phyloP scores from a whole-genome alignment of 2,797 vertebrate genomes.

The Fringilla coelebs region DNA sequence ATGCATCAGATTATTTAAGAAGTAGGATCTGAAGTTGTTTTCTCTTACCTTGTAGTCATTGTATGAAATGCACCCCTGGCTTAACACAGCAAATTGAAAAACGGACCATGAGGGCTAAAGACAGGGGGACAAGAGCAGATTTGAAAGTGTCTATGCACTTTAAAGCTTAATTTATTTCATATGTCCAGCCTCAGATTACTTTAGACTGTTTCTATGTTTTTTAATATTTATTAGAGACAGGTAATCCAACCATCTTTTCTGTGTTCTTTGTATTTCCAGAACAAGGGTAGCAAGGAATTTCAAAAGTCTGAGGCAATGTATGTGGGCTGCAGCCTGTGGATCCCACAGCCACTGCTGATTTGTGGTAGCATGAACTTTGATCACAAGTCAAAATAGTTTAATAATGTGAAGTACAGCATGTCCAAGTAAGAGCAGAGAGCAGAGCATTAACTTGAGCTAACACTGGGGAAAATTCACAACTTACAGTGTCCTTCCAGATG shows the following conservation, averaged over 20 bases:
- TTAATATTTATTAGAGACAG: background rate
- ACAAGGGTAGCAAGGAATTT: background rate
- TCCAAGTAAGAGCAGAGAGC: conserved; percentile 22
- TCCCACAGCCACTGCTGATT: background rate
- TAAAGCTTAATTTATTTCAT: background rate
- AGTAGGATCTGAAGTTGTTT: background rate
- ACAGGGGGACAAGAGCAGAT: background rate
- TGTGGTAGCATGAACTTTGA: conserved; percentile 39
- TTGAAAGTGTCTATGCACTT: background rate
- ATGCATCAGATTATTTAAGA: background rate
- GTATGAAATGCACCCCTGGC: background rate
- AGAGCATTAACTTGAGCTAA: background rate
- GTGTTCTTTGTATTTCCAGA: background rate
- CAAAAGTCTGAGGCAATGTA: background rate
- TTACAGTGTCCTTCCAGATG: background rate
- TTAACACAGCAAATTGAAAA: background rate
- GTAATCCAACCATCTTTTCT: background rate
- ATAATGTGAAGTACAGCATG: background rate
- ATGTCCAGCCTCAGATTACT: background rate
- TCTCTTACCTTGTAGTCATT: background rate
- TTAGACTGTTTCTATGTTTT: background rate
- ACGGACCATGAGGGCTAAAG: background rate
- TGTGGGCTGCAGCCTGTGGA: background rate
- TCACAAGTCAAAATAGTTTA: background rate
- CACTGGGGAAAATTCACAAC: background rate